Percentiles rank a stretch among this genome's conserved stretches.
Conservation (phyloP, 2,888 invertebrate genomes). For the Sinopyrophorus schimmeli region DNA sequence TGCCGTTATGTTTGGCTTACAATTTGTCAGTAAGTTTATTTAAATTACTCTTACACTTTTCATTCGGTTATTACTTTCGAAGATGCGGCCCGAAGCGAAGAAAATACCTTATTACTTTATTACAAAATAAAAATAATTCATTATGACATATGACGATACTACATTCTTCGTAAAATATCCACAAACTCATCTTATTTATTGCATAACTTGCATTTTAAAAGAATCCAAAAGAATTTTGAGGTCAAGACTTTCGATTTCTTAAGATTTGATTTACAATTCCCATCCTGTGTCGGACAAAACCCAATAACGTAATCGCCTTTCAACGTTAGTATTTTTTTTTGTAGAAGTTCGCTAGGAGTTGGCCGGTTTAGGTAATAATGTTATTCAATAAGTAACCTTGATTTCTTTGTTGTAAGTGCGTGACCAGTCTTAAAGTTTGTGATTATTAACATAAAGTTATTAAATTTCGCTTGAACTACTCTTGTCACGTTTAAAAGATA, state of each 20-base stretch:
- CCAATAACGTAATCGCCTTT: too few relatives aligned
- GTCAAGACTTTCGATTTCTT: slow-evolving; percentile 19
- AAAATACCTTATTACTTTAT: not conserved
- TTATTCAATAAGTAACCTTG: not conserved
- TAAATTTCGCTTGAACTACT: slow-evolving; percentile 1
- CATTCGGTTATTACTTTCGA: too few relatives aligned
- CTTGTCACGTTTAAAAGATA: not conserved
- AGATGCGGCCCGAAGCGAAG: not conserved
- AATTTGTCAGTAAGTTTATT: slow-evolving; percentile 52
- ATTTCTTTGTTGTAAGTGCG: slow-evolving; percentile 1
- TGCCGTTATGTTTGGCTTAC: slow-evolving; percentile 61
- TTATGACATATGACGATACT: too few relatives aligned
- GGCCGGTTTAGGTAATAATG: not conserved
- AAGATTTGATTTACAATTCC: too few relatives aligned
- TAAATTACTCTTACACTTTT: too few relatives aligned
- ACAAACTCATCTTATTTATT: not conserved
- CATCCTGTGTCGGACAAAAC: too few relatives aligned
- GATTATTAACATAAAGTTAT: slow-evolving; percentile 1
- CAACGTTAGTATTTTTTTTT: too few relatives aligned
- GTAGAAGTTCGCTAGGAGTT: not conserved
- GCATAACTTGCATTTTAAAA: slow-evolving; percentile 1
- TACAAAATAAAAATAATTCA: too few relatives aligned
- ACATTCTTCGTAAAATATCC: not conserved
- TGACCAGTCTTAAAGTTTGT: not conserved
- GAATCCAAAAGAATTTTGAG: slow-evolving; percentile 16